Conservation (phyloP, 2,888 invertebrate species). For the Acanthoscelides obtectus region DNA sequence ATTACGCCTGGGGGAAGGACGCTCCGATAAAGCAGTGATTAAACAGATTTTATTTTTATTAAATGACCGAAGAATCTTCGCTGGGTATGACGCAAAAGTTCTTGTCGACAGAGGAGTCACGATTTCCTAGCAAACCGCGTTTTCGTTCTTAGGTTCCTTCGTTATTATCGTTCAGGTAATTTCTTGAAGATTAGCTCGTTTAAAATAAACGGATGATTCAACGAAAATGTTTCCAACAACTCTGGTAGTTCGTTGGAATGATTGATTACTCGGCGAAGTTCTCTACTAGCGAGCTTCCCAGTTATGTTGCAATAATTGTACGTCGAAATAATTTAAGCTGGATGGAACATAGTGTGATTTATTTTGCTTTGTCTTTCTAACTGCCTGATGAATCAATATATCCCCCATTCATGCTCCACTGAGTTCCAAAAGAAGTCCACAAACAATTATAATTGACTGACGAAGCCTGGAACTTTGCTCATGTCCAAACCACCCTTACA, state of each 20-base stretch:
- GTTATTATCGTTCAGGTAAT: not conserved
- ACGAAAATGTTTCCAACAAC: not conserved
- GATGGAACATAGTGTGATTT: too few relatives aligned
- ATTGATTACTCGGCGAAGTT: not conserved
- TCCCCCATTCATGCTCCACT: too few relatives aligned
- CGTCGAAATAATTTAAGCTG: too few relatives aligned
- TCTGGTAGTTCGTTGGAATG: not conserved
- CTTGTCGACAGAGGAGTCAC: not conserved
- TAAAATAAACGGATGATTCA: not conserved
- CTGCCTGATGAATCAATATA: too few relatives aligned
- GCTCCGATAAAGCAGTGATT: constrained; percentile 15
- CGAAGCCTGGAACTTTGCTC: too few relatives aligned
- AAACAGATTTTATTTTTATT: constrained; percentile 13
- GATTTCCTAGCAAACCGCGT: constrained; percentile 1
- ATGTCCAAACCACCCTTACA: too few relatives aligned
- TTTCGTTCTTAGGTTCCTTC: not conserved
- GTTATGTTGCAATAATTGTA: too few relatives aligned
- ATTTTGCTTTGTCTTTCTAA: too few relatives aligned
- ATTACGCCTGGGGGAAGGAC: constrained; percentile 17
- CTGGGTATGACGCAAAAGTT: constrained; percentile 9
- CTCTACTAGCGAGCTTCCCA: not conserved
- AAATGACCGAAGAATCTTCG: constrained; percentile 7
- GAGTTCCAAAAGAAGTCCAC: too few relatives aligned
- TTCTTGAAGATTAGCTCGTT: not conserved
- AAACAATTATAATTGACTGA: too few relatives aligned